Conservation (phyloP, 2,113 vertebrate species). For the Galeopterus variegatus region DNA sequence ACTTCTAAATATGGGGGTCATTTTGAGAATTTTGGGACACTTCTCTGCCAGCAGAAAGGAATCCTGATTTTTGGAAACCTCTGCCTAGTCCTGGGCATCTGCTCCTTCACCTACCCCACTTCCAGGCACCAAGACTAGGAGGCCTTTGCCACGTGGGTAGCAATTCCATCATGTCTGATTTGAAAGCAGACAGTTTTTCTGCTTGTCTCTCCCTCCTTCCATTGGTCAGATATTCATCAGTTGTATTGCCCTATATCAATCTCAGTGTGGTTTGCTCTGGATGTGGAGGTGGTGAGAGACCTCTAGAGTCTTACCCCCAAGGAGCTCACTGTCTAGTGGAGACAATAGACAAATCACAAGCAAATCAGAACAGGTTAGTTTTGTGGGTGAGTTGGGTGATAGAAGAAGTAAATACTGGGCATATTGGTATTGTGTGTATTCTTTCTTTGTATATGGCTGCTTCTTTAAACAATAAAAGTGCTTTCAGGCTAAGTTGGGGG, state of each 20-base stretch:
- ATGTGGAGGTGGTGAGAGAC: not conserved
- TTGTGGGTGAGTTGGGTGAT: fast-evolving
- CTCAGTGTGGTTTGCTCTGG: fast-evolving
- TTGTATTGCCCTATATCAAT: fast-evolving
- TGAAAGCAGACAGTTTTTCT: not conserved
- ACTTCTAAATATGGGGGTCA: fast-evolving
- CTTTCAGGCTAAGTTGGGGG: not conserved
- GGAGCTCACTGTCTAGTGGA: not conserved
- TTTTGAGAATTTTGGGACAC: fast-evolving
- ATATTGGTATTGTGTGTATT: fast-evolving
- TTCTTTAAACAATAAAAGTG: not conserved
- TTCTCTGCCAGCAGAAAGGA: not conserved
- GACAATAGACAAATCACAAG: fast-evolving
- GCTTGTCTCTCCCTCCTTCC: not conserved
- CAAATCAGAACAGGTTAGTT: fast-evolving
- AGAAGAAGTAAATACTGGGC: not conserved
- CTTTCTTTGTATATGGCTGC: fast-evolving
- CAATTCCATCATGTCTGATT: not conserved
- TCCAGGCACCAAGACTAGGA: not conserved
- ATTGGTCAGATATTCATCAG: fast-evolving
- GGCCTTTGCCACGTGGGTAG: not conserved
- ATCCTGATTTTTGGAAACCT: not conserved
- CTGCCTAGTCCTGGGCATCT: too few species aligned
- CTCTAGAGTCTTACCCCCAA: fast-evolving
- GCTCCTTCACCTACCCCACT: fast-evolving